Base-by-base conservation (phyloP, 2,797 vertebrate genomes). In the Meda fulgida region DNA sequence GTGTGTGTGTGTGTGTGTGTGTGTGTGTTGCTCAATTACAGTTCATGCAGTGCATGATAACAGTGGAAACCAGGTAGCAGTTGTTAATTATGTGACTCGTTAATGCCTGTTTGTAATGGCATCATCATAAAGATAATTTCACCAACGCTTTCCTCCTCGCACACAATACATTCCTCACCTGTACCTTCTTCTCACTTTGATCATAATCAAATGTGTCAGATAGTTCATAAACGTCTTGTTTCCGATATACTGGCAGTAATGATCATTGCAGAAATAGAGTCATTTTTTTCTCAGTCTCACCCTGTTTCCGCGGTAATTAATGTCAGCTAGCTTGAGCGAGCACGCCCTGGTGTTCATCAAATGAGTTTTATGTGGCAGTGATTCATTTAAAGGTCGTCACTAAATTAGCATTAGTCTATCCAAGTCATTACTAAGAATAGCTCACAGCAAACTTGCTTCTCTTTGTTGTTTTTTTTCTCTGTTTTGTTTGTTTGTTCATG, bases 331-430 rank as follows among this genome's bases (percentile, higher is more conserved):
- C 75, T 31, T 65, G 80, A 63, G 80, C 60, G 43, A 83, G 75
- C 75, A 85, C 26, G 67, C 75, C 75, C 76, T 78, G 81, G 80
- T 83, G 83, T 72, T 83, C 80, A 79, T 88, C 86, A 87, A 85
- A 73, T 87, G 60, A 83, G 80, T 82, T 85, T 87, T 80, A 88
- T 48, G 80, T 85, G 87, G 87, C 84, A 88, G 80, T 88, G 80
- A 85, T 85, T 87, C 75, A 87, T 87, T 87, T 75, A 85, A 86
- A 85, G 84, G 84, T 88, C 84, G 46, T 80, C 23, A 51, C 84
- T 88, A 85, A 85, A 88, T 88, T 83, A 87, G 67, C 80, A 69
- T 88, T 85, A 85, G 84, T 83, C 81, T 72, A 58, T 80, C 84
- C 72, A 78, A 75, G 84, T 76, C 84, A 87, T 82, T 83, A 82